These are phyloP conservation scores for Aricia artaxerxes DNA, from an alignment of 2,888 invertebrate species.

Conservation along the genomic window DNA sequence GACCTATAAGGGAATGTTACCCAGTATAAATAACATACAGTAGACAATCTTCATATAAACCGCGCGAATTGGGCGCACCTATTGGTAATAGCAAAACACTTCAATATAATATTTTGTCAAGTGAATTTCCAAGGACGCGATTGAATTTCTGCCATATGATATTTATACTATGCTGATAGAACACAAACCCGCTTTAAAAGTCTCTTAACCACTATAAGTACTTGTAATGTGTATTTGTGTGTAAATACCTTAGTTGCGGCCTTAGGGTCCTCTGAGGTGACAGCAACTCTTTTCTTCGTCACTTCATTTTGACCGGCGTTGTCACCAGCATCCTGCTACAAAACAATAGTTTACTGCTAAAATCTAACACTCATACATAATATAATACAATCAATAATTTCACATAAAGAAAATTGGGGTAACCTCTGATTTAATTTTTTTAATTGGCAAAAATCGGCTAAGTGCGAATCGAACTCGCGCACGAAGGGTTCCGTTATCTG, in stretches of 20 bases:
- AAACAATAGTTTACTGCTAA: background rate
- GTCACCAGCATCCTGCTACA: conserved; percentile 63
- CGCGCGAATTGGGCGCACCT: too few species aligned
- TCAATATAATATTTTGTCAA: too few species aligned
- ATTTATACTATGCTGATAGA: background rate
- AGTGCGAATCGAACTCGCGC: too few species aligned
- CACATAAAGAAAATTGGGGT: too few species aligned
- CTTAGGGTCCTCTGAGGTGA: conserved; percentile 61
- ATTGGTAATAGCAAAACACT: too few species aligned
- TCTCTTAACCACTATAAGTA: background rate
- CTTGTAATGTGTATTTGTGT: background rate
- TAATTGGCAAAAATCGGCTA: too few species aligned
- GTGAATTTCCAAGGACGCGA: too few species aligned
- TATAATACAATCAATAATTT: background rate
- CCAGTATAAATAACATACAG: too few species aligned
- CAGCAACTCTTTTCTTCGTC: conserved; percentile 66
- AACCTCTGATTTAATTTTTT: too few species aligned
- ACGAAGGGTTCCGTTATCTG: too few species aligned
- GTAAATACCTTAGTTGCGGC: conserved; percentile 59
- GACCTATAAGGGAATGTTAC: too few species aligned
- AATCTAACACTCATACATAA: background rate
- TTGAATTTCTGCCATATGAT: background rate
- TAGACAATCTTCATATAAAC: too few species aligned
- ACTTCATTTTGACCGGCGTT: conserved; percentile 64
- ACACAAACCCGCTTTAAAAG: background rate